Base-by-base conservation (phyloP, 2,888 invertebrate species). In the Neocrepidodera transversa region DNA sequence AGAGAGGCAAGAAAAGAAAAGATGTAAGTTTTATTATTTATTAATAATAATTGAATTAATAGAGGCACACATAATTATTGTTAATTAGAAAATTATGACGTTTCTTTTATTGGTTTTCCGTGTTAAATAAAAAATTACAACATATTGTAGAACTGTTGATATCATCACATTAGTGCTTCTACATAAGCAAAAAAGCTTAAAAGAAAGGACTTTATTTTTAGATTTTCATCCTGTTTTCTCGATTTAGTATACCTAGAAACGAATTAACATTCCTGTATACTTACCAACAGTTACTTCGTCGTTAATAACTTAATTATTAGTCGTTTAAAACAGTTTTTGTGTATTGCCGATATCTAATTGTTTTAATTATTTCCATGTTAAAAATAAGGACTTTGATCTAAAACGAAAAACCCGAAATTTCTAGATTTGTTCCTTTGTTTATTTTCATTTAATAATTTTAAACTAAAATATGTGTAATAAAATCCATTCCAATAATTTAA, bases 1-100 rank as follows among this genome's bases (percentile, higher is more conserved):
- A 83, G 76, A 86, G 85, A 81, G 83, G 82, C 70, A 84, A 83
- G 79, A 86, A 85, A 72, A 85, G 85, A 70, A 86, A 84, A 80
- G 85, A 86, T 78, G 87, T 86, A 80, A 82, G 80, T 75, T 59
- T 56, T 60, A 11, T 45, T 45, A 8, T 26, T 45, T 45, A 18
- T 43, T 10, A 40, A 40, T 16, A 5, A 16, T 18, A 16, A 16
- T 16, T 40, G 13, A 40, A 40, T 7, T 40, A 16, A 16, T 40
- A 40, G 17, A 2, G 2, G 13, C 36, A 1, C 13, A 36, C 6
- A 36, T 2, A 36, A 13, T 36, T 2, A 2, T n/a, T n/a, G 10
- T 36, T 10, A 40, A 40, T 7, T 11, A 40, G 40, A 7, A n/a
- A 40, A 17, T 16, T 40, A 5, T 40, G 6, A 36, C 11, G 2